A percentile compares a stretch with the other conserved stretches of the same genome.
phyloP scores from a whole-genome alignment of 2,113 vertebrate genomes.

The Zapornia atra region DNA sequence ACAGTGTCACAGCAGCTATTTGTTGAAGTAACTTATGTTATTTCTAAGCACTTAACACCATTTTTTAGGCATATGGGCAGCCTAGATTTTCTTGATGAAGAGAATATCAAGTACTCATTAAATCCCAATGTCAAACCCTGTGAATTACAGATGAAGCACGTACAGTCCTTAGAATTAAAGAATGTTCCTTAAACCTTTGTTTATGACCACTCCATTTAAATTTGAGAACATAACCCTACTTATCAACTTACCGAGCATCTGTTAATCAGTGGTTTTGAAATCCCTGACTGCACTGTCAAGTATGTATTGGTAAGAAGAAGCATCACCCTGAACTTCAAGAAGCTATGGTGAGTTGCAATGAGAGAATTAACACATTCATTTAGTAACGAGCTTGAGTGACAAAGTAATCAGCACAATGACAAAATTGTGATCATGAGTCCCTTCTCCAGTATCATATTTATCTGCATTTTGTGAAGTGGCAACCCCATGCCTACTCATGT shows the following conservation, averaged over 20 bases:
- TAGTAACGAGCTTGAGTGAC: not conserved
- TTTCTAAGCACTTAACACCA: not conserved
- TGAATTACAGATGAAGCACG: rapidly evolving
- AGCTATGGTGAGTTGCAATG: not conserved
- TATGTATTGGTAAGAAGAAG: not conserved
- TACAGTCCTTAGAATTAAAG: not conserved
- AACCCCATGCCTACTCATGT: not conserved
- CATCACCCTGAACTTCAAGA: not conserved
- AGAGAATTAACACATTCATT: not conserved
- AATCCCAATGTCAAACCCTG: not conserved
- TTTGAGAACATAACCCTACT: not conserved
- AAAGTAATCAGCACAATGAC: not conserved
- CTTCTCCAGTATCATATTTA: not conserved
- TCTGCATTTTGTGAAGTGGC: not conserved
- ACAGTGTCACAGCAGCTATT: not conserved
- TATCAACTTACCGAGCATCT: not conserved
- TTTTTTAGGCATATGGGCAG: not conserved
- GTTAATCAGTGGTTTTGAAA: not conserved
- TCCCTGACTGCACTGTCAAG: not conserved
- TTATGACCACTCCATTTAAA: not conserved
- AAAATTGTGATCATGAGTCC: not conserved
- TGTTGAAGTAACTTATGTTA: not conserved
- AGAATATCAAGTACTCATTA: not conserved
- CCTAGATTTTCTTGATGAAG: not conserved
- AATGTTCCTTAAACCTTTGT: not conserved